A percentile compares a stretch with the other conserved stretches of the same genome.
phyloP scores from a whole-genome alignment of 2,888 invertebrate species.

The Ophion obscuratus region DNA sequence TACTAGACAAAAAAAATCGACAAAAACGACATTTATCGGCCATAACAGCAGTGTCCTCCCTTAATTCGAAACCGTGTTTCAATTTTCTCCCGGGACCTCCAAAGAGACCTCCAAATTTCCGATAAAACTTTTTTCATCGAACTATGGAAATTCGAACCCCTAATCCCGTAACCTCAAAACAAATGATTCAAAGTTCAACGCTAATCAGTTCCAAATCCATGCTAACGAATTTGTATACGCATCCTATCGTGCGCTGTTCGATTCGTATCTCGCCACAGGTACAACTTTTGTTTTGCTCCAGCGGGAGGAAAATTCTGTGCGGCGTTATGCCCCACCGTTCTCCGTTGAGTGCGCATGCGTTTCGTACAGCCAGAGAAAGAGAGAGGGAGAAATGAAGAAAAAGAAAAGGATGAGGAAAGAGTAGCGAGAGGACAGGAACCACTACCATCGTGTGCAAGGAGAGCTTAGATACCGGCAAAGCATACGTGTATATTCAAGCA shows the following conservation, averaged over 20 bases:
- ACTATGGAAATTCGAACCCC: not conserved
- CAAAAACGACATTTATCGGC: too few species aligned
- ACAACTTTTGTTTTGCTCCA: slow-evolving; percentile 5
- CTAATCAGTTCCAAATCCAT: not conserved
- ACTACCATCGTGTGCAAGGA: slow-evolving; percentile 14
- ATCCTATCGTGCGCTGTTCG: not conserved
- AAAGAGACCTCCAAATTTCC: not conserved
- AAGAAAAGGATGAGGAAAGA: slow-evolving; percentile 35
- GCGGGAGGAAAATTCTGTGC: slow-evolving; percentile 12
- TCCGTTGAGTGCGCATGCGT: slow-evolving; percentile 55
- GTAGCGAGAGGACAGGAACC: slow-evolving; percentile 55
- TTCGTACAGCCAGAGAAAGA: slow-evolving; percentile 1
- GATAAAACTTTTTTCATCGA: not conserved
- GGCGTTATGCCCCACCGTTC: slow-evolving; percentile 14
- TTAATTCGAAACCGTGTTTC: too few species aligned
- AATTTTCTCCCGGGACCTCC: not conserved
- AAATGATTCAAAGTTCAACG: not conserved
- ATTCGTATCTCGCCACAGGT: not conserved
- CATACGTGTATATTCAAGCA: not conserved
- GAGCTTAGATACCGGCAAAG: slow-evolving; percentile 25
- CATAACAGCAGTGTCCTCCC: too few species aligned
- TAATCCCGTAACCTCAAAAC: not conserved
- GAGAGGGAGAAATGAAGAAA: slow-evolving; percentile 17
- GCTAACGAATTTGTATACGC: not conserved
- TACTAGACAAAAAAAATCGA: too few species aligned